A percentile compares a stretch with the other conserved stretches of the same genome.
Evolutionary conservation across 2,113 vertebrate species (phyloP).

Genomic region (Entomyzon cyanotis): DNA sequence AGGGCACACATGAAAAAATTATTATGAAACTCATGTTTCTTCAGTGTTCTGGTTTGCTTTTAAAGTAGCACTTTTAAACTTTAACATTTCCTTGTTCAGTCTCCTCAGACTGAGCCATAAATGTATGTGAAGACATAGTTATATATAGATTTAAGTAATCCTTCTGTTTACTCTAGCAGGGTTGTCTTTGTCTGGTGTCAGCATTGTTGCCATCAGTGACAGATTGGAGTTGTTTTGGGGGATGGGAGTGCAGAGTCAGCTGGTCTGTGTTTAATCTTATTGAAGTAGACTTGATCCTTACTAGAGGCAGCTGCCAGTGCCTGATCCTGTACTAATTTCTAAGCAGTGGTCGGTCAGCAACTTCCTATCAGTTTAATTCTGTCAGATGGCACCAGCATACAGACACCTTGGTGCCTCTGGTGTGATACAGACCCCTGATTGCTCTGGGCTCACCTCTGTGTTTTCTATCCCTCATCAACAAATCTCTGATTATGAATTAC

Average conservation of each 20-base stretch:
- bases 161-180: slow-evolving; percentile 36
- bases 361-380: neutral
- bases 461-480: neutral
- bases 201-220: slow-evolving; percentile 38
- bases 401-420: neutral
- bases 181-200: slow-evolving; percentile 53
- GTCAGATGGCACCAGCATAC: neutral
- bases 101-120: neutral
- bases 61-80: neutral
- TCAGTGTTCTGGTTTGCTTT: neutral
- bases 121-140: neutral
- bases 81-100: neutral
- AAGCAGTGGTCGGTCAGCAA: neutral
- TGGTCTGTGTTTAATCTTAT: slow-evolving; percentile 54
- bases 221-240: slow-evolving; percentile 52
- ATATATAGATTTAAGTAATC: slow-evolving; percentile 58
- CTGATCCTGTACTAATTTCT: slow-evolving; percentile 33
- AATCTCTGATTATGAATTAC: neutral
- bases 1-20: neutral
- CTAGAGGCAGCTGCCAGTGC: slow-evolving; percentile 35
- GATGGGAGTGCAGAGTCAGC: slow-evolving; percentile 45
- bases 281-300: slow-evolving; percentile 30
- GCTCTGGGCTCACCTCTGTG: rapidly evolving
- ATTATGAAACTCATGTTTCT: neutral
- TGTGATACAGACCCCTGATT: neutral